Evolutionary conservation across 2,888 invertebrate species (phyloP).

Genomic region (Netelia virgata): DNA sequence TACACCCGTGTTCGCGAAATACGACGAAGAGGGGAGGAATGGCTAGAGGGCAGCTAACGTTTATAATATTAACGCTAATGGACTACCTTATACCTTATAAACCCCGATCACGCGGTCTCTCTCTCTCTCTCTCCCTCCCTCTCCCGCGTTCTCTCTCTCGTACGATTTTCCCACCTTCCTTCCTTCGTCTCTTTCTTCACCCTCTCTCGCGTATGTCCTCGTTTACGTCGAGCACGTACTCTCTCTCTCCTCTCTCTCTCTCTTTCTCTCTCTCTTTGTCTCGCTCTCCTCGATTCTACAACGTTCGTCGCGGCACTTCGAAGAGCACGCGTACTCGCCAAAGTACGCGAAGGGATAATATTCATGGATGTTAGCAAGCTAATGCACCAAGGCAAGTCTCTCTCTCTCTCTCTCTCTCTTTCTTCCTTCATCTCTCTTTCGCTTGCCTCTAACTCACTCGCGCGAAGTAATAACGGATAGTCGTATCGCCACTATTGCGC

Average conservation of each 20-base stretch:
- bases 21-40: constrained; percentile 72
- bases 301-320: constrained; percentile 73
- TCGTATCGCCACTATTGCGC: constrained; percentile 58
- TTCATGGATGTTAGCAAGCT: constrained; percentile 84
- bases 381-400: constrained; percentile 81
- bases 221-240: not conserved
- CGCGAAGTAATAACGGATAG: constrained; percentile 70
- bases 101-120: constrained; percentile 72
- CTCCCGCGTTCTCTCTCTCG: constrained; percentile 23
- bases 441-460: not conserved
- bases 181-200: constrained; percentile 19
- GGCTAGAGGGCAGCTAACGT: constrained; percentile 84
- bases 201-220: constrained; percentile 3
- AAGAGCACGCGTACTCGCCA: constrained; percentile 68
- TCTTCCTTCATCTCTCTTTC: not conserved
- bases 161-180: constrained; percentile 50
- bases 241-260: constrained; percentile 1
- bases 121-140: constrained; percentile 33
- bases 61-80: constrained; percentile 85
- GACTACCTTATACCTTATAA: constrained; percentile 85
- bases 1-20: constrained; percentile 75
- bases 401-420: constrained; percentile 9
- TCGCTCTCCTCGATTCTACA: constrained; percentile 67
- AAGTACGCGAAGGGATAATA: constrained; percentile 78
- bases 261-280: constrained; percentile 35